phyloP scores from a whole-genome alignment of 1,140 invertebrate species.

The Macrocentrus cingulum region DNA sequence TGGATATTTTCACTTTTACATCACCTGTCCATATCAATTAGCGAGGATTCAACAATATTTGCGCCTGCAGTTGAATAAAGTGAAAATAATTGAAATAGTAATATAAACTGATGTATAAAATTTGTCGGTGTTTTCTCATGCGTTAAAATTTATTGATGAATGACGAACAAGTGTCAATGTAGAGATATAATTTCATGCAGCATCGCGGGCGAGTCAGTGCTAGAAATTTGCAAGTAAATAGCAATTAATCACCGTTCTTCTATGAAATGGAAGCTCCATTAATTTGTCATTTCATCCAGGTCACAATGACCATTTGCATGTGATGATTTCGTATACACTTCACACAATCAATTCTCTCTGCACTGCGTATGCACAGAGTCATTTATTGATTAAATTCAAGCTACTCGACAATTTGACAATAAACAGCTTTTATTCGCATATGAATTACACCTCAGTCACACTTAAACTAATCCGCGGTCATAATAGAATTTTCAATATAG shows the following conservation, averaged over 20 bases:
- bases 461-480: no score
- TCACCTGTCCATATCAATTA: no score
- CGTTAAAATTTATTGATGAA: slow-evolving; percentile 24
- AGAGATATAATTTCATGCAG: slow-evolving; percentile 33
- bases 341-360: neutral
- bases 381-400: neutral
- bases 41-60: no score
- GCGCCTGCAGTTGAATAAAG: no score
- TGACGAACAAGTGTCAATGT: slow-evolving; percentile 28
- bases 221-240: slow-evolving; percentile 57
- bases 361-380: neutral
- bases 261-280: slow-evolving; percentile 43
- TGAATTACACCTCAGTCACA: no score
- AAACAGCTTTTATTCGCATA: neutral
- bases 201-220: slow-evolving; percentile 43
- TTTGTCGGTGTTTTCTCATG: slow-evolving; percentile 5
- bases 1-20: no score
- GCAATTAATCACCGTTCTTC: slow-evolving; percentile 53
- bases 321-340: slow-evolving; percentile 5
- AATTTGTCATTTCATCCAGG: slow-evolving; percentile 32
- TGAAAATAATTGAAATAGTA: no score
- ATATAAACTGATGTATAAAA: neutral
- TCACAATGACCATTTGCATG: slow-evolving; percentile 25
- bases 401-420: neutral
- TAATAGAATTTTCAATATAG: no score